phyloP scores from a whole-genome alignment of 2,888 invertebrate species.

The Augochlorella aurata region DNA sequence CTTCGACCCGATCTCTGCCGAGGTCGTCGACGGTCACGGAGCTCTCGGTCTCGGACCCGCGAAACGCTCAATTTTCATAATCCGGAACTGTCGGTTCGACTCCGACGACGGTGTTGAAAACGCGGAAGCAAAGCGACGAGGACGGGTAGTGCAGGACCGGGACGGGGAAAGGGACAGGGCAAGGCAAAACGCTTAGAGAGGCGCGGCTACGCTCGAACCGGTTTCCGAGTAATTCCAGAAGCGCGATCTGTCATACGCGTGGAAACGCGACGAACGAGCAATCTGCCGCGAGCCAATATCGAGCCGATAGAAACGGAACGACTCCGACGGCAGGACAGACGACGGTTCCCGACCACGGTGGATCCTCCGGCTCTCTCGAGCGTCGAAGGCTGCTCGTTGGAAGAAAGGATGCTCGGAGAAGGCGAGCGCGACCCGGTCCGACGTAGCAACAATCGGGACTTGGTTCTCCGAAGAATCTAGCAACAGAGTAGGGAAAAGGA shows the following conservation, averaged over 20 bases:
- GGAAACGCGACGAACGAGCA: constrained; percentile 27
- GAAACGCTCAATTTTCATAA: too few species aligned
- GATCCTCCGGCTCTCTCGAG: too few species aligned
- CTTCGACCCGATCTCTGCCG: not conserved
- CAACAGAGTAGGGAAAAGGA: too few species aligned
- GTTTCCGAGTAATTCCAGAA: constrained; percentile 71
- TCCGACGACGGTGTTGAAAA: not conserved
- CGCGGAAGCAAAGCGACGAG: not conserved
- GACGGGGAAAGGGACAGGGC: not conserved
- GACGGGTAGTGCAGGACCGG: too few species aligned
- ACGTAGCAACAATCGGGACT: too few species aligned
- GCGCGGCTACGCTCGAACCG: constrained; percentile 53
- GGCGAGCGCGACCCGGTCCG: too few species aligned
- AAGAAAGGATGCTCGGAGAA: too few species aligned
- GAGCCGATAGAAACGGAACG: not conserved
- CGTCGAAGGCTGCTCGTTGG: too few species aligned
- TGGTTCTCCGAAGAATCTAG: too few species aligned
- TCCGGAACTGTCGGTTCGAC: not conserved
- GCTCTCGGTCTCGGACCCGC: too few species aligned
- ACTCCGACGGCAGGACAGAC: too few species aligned
- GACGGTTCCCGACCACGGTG: too few species aligned
- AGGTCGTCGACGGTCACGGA: not conserved
- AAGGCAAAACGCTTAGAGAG: constrained; percentile 7
- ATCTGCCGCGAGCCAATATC: not conserved
- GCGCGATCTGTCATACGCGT: constrained; percentile 58